Conservation (phyloP, 2,797 vertebrate genomes). For the Pterois miles region DNA sequence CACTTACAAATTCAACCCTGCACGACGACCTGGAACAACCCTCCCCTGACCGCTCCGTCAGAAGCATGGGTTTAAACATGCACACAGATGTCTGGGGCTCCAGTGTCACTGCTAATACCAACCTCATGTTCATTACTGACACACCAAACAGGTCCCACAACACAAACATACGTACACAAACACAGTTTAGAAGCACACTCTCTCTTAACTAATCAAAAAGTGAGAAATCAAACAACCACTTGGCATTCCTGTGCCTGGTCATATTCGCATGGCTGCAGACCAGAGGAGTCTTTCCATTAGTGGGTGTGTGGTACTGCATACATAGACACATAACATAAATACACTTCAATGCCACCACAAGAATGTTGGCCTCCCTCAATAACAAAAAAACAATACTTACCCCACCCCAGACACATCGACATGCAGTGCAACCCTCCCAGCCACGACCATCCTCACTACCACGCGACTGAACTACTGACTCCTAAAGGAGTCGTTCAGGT, state of each 20-base stretch:
- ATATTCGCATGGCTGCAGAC: constrained; percentile 28
- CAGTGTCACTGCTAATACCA: constrained; percentile 34
- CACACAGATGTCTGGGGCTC: constrained; percentile 37
- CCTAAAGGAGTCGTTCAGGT: background rate
- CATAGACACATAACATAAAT: constrained; percentile 62
- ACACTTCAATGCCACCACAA: constrained; percentile 67
- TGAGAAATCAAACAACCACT: constrained; percentile 19
- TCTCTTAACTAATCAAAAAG: constrained; percentile 4
- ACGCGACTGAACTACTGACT: background rate
- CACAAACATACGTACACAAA: constrained; percentile 11
- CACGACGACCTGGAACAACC: constrained; percentile 13
- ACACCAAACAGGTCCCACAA: constrained; percentile 25
- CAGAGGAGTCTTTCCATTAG: constrained; percentile 27
- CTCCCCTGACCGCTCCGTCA: background rate
- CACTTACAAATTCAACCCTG: constrained; percentile 4
- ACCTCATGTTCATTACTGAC: constrained; percentile 30
- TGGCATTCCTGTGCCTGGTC: constrained; percentile 46
- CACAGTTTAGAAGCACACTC: background rate
- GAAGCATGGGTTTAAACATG: constrained; percentile 3
- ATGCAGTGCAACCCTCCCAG: constrained; percentile 18
- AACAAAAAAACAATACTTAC: constrained; percentile 52
- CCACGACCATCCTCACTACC: constrained; percentile 18
- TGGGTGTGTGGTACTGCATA: constrained; percentile 46
- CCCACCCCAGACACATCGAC: constrained; percentile 27
- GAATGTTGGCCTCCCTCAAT: constrained; percentile 59